Base-by-base conservation (phyloP, 2,113 vertebrate species). In the Labeo rohita region DNA sequence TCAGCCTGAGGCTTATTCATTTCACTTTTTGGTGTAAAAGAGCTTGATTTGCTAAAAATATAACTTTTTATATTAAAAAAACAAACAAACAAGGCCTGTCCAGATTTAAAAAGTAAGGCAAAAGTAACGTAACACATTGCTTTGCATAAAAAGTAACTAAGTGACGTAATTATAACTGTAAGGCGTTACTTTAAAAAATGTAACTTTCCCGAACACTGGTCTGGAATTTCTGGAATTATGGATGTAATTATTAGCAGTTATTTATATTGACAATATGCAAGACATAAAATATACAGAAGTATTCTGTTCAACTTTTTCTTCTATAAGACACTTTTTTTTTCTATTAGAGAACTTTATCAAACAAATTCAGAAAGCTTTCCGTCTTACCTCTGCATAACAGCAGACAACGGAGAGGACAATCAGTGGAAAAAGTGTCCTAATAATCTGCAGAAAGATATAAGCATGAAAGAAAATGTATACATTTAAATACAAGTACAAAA, bases 351-450 rank as follows among this genome's bases (percentile, higher is more conserved):
- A 8, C 39, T 39, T 21, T 72, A 18, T 45, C 70, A 2, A 73
- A 45, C 45, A 0, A 34, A 52, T 28, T 50, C 43, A 15, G n/a
- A 81, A 74, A 13, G 10, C n/a, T 66, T 23, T 8, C 16, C 39
- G 63, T 21, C 87, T 85, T 81, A 90, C 86, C 89, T 90, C 85
- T 15, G 83, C 77, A 1, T 81, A 83, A 82, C 77, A 86, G 52
- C 78, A 79, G 39, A 83, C 70, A 50, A 79, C 4, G 7, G 72
- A 63, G 12, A 88, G 61, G 47, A 85, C 18, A 15, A 86, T 10
- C n/a, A 82, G 52, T 15, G 52, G 59, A 36, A 49, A 36, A 21
- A 77, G 49, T 13, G 28, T 82, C 16, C 78, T 73, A 52, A 77
- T 76, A 63, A 88, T 85, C 87, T 88, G 76, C 12, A 16, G 63